Evolutionary conservation across 2,888 invertebrate genomes (phyloP).

Genomic region (Ochropacha duplaris): DNA sequence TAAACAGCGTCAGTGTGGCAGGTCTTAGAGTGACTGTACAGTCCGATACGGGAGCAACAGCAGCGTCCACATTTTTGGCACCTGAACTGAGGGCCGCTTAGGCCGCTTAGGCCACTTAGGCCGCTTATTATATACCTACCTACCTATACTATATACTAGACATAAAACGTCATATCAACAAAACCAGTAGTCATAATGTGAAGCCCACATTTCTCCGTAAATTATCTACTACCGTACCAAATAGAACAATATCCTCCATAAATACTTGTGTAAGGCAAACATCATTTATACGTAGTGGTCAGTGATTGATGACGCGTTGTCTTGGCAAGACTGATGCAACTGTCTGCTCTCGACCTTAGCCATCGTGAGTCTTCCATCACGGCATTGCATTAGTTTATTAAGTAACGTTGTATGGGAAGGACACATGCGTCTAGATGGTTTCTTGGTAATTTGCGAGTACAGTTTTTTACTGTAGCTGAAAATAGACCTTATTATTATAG

Average conservation of each 20-base stretch:
- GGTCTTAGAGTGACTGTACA: too few species aligned
- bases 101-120: too few species aligned
- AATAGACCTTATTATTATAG: too few species aligned
- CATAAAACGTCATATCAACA: neutral
- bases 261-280: neutral
- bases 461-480: too few species aligned
- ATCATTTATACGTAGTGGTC: conserved; percentile 12
- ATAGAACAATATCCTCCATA: neutral
- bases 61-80: too few species aligned
- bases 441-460: too few species aligned
- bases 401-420: conserved; percentile 3
- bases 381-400: conserved; percentile 38
- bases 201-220: neutral
- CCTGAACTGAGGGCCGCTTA: too few species aligned
- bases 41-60: too few species aligned
- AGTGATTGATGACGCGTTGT: conserved; percentile 46
- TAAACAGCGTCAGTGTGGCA: too few species aligned
- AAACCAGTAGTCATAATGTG: neutral
- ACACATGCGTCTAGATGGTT: conserved; percentile 11
- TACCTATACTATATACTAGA: too few species aligned
- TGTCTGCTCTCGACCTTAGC: conserved; percentile 33
- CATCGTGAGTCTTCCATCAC: conserved; percentile 35
- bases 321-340: conserved; percentile 45
- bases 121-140: too few species aligned
- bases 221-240: neutral